phyloP scores from a whole-genome alignment of 1,140 invertebrate genomes.

The Goniozus legneri region DNA sequence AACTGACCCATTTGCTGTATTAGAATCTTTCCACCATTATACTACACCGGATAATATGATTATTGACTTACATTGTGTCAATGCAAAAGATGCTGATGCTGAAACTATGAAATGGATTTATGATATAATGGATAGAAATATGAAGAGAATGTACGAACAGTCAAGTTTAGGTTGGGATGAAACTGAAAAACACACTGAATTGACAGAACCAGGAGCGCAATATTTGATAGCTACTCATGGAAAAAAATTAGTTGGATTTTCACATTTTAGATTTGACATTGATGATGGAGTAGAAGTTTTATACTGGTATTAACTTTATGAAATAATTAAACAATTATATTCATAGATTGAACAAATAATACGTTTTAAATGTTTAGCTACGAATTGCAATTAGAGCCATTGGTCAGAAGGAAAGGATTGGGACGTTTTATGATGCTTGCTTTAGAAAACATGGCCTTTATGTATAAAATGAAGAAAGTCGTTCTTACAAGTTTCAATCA shows the following conservation, averaged over 20 bases:
- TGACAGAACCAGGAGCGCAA: slow-evolving; percentile 63
- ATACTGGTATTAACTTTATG: slow-evolving; percentile 63
- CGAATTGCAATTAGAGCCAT: slow-evolving; percentile 74
- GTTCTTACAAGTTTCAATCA: slow-evolving; percentile 79
- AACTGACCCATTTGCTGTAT: slow-evolving; percentile 30
- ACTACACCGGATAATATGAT: slow-evolving; percentile 32
- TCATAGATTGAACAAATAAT: too few species aligned
- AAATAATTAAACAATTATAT: not conserved
- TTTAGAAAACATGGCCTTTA: slow-evolving; percentile 71
- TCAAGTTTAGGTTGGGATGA: slow-evolving; percentile 65
- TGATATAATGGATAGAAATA: slow-evolving; percentile 63
- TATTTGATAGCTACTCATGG: slow-evolving; percentile 60
- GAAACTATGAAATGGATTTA: slow-evolving; percentile 60
- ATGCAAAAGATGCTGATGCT: slow-evolving; percentile 44
- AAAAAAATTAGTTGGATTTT: slow-evolving; percentile 62
- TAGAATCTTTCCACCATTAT: slow-evolving; percentile 39
- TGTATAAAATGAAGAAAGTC: slow-evolving; percentile 72
- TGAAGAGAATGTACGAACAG: slow-evolving; percentile 59
- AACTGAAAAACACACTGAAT: slow-evolving; percentile 61
- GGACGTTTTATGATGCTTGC: slow-evolving; percentile 78
- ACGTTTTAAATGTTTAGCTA: slow-evolving; percentile 58
- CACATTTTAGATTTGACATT: slow-evolving; percentile 80
- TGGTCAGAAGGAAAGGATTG: slow-evolving; percentile 66
- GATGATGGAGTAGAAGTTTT: slow-evolving; percentile 73
- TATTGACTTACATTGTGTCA: slow-evolving; percentile 47